Evolutionary conservation across 2,113 vertebrate genomes (phyloP), one percentile per base, ranked within the genome.

Genomic region (Casuarius casuarius): DNA sequence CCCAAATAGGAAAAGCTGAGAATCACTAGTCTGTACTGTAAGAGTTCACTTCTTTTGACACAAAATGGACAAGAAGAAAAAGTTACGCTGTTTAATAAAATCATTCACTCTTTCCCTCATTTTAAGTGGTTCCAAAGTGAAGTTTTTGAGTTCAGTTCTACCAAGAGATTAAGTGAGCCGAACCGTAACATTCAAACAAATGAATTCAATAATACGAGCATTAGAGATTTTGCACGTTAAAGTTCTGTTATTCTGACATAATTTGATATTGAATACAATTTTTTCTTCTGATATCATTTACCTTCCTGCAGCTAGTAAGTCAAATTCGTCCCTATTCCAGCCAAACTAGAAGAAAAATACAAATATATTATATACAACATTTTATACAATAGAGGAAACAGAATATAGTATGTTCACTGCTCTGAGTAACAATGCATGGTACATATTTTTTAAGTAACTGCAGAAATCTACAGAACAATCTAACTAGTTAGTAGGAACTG

Each of bases 251-350:
- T 16, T 38, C 21, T 44, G 29, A 66, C 33, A 62, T 58, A 29
- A 62, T 20, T 54, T 11, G 7, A n/a, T 17, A 84, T 2, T 4
- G 46, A 92, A 93, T 26, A 90, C 0, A 79, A 59, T 89, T 94
- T 82, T 88, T 95, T 74, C 46, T 83, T 91, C 90, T 78, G 38
- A 42, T 35, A 78, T 90, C 7, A 95, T 73, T 94, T 98, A 99
- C 99, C 99, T 99, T 97, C 98, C 98, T 0, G 99, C 98, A 76
- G 98, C 98, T 83, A 99, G 97, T 58, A 99, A 97, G 96, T 99
- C 98, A 66, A 98, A 99, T 46, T 99, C 97, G 29, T 97, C 96
- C 51, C 74, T 98, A 77, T 98, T 96, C 99, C 99, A 99, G 51
- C 98, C 98, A 97, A 99, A 99, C 98, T 99, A 96, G 66, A 96